Base-by-base conservation (phyloP, 2,888 invertebrate genomes). In the Cryptosula pallasiana region DNA sequence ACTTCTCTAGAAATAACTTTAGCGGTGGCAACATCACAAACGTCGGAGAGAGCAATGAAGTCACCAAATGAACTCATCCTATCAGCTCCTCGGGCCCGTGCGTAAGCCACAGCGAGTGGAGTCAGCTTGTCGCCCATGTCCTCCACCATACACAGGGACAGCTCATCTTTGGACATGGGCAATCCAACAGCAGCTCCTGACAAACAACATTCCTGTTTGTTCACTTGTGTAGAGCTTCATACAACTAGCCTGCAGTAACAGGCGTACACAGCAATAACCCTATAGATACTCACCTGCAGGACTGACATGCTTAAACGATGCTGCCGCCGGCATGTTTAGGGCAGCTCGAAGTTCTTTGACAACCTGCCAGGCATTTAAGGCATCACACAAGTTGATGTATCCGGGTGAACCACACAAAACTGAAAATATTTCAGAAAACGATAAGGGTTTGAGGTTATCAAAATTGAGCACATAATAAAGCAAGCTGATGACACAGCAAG, bases 21-120 rank as follows among this genome's bases (percentile, higher is more conserved):
- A 0, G 99, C 98, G 0, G 98, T 99, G 74, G 90, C 82, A 70
- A 88, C 89, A 86, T 99, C 98, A 82, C 98, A 99, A 0, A 87
- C 85, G 83, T 96, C 95, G 0, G 96, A 97, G 0, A 99, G 85
- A 0, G 96, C 95, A 45, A 98, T 89, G 85, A 98, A 98, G 86
- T 99, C 99, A 0, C 99, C 98, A 86, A 98, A 99, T 0, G 97
- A 97, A 9, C 96, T 97, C 98, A 99, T 98, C 72, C 98, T 89
- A 86, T 99, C 98, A 23, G 97, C 96, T 71, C 98, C 97, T 82
- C 98, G 89, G 0, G 98, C 98, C 73, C 97, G 88, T 0, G 96
- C 97, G 86, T 98, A 98, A 0, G 98, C 97, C 23, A 89, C 88
- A 0, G 95, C 95, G 16, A 96, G 81, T 0, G 95, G 94, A 0